Percentiles rank a stretch among this genome's conserved stretches.
These are phyloP conservation scores for Dynastes tityus DNA, from an alignment of 2,888 invertebrate genomes.

Conservation along the genomic window DNA sequence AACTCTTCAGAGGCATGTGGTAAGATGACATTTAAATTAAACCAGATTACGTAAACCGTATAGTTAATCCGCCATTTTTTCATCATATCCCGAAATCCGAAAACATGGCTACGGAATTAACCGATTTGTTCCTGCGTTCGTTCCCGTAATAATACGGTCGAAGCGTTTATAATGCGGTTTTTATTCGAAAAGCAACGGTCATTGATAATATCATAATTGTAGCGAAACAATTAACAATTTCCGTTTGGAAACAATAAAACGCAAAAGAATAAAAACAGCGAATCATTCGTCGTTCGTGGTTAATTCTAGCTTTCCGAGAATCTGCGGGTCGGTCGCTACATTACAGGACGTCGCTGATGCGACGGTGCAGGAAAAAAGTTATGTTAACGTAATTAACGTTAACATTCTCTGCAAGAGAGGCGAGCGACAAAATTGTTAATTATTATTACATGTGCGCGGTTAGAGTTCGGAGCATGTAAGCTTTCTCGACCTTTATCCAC, in stretches of 20 bases:
- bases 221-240: constrained; percentile 43
- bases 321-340: constrained; percentile 5
- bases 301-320: constrained; percentile 38
- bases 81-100: neutral
- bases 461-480: neutral
- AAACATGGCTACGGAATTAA: neutral
- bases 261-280: constrained; percentile 33
- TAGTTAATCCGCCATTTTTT: too few species aligned
- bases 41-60: too few species aligned
- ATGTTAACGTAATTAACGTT: constrained; percentile 31
- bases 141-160: neutral
- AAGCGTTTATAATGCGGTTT: constrained; percentile 11
- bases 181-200: constrained; percentile 17
- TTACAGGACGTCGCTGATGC: constrained; percentile 10
- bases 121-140: constrained; percentile 2
- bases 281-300: constrained; percentile 41
- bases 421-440: constrained; percentile 29
- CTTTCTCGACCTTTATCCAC: constrained; percentile 5
- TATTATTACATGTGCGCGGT: constrained; percentile 22
- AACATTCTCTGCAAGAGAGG: neutral
- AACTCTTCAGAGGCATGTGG: too few species aligned
- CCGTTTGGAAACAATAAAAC: constrained; percentile 46
- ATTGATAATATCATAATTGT: constrained; percentile 47
- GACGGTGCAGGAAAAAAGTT: constrained; percentile 6
- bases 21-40: too few species aligned